Conservation (phyloP, 2,113 vertebrate genomes). For the Gulo gulo region DNA sequence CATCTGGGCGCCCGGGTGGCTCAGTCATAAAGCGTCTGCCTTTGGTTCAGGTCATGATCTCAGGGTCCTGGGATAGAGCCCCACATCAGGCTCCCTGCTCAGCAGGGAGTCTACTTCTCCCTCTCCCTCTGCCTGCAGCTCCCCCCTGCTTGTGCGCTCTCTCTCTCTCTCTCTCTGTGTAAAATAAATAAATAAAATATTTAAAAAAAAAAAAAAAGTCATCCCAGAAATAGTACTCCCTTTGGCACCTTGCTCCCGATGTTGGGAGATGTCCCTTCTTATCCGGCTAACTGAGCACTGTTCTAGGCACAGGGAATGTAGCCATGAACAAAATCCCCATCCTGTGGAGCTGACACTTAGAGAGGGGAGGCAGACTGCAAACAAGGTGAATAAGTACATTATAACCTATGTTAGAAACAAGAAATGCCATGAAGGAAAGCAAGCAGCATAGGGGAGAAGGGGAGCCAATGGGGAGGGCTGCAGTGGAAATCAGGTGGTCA, state of each 20-base stretch:
- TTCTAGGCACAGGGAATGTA: background rate
- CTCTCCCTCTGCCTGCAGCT: too few species aligned
- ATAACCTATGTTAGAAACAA: background rate
- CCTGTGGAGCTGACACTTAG: background rate
- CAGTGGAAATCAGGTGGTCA: background rate
- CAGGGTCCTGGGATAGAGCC: too few species aligned
- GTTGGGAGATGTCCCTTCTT: background rate
- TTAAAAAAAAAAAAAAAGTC: too few species aligned
- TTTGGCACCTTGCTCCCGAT: background rate
- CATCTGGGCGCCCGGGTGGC: too few species aligned
- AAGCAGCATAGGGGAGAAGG: background rate
- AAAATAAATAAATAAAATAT: too few species aligned
- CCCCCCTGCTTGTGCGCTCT: too few species aligned
- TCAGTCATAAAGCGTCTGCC: too few species aligned
- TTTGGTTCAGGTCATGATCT: too few species aligned
- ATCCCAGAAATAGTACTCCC: background rate
- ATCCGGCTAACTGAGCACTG: background rate
- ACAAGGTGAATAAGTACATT: background rate
- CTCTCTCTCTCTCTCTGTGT: too few species aligned
- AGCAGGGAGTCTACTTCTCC: too few species aligned
- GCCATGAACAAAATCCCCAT: background rate
- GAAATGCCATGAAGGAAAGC: background rate
- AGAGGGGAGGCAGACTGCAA: background rate
- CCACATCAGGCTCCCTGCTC: too few species aligned
- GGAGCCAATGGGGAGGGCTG: rapidly evolving